Percentiles rank a stretch among this genome's conserved stretches.
These are phyloP conservation scores for Coccyzus lansbergi DNA, from an alignment of 2,797 vertebrate species.

Conservation along the genomic window DNA sequence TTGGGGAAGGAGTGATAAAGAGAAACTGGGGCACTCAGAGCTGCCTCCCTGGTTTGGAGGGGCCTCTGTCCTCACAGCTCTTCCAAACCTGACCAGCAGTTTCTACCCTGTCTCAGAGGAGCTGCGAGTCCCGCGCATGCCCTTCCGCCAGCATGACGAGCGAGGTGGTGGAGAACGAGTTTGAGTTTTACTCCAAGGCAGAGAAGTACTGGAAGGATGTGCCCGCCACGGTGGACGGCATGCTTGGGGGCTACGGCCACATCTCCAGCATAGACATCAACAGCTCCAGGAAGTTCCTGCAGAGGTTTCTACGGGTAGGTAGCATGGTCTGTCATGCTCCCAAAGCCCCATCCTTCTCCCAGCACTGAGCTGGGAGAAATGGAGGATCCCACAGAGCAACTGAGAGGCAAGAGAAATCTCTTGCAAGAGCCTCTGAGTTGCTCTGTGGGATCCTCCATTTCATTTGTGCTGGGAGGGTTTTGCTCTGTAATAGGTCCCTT, in stretches of 20 bases:
- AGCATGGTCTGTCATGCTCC: neutral
- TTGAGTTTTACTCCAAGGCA: constrained; percentile 91
- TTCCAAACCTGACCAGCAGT: rapidly evolving
- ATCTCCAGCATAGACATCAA: constrained; percentile 95
- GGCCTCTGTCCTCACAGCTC: rapidly evolving
- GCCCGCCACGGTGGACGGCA: constrained; percentile 92
- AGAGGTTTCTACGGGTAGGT: constrained; percentile 91
- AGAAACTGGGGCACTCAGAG: neutral
- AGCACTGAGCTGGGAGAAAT: neutral
- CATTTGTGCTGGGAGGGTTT: rapidly evolving
- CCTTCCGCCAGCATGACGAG: constrained; percentile 79
- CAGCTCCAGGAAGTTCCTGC: constrained; percentile 92
- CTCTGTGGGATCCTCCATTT: neutral
- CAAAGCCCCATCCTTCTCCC: neutral
- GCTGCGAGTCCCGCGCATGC: rapidly evolving
- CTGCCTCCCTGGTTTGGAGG: rapidly evolving
- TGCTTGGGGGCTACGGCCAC: constrained; percentile 95
- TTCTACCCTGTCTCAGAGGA: neutral
- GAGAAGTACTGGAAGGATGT: constrained; percentile 93
- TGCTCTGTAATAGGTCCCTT: neutral
- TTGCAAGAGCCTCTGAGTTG: too few relatives aligned
- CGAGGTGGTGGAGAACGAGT: constrained; percentile 82
- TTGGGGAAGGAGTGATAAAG: neutral
- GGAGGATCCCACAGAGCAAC: too few relatives aligned
- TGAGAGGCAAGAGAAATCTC: too few relatives aligned